These are phyloP conservation scores for Turritopsis dohrnii DNA, from an alignment of 30 jellyfish, hydroid and myxozoan species.

Conservation along the genomic window DNA sequence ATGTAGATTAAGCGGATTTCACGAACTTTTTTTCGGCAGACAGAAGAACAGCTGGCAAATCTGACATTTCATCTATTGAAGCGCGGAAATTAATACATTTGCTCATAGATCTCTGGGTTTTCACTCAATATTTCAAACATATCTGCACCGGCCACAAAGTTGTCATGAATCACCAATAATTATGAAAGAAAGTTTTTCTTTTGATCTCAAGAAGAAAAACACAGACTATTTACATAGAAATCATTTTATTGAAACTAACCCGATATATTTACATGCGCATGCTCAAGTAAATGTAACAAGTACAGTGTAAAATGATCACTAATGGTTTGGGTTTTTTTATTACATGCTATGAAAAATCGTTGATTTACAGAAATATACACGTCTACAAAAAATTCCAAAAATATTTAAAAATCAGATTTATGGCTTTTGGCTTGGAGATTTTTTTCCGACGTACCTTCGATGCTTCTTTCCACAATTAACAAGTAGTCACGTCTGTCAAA, in stretches of 20 bases:
- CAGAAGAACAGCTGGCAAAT: too few relatives aligned
- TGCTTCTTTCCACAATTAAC: background rate
- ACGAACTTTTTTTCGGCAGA: too few relatives aligned
- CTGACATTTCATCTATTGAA: too few relatives aligned
- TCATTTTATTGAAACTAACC: background rate
- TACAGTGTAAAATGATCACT: background rate
- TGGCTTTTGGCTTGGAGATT: background rate
- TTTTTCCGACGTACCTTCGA: background rate
- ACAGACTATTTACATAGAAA: background rate
- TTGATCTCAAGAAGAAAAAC: background rate
- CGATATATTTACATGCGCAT: background rate
- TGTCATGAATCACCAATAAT: background rate
- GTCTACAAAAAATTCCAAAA: slow-evolving; percentile 26
- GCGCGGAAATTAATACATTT: too few relatives aligned
- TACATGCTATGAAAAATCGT: slow-evolving; percentile 13
- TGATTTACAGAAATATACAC: slow-evolving; percentile 32
- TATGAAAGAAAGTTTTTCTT: background rate
- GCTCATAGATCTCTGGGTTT: background rate
- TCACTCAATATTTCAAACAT: background rate
- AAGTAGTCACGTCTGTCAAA: background rate
- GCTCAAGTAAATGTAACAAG: slow-evolving; percentile 12
- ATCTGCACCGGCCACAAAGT: background rate
- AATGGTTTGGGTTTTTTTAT: slow-evolving; percentile 3
- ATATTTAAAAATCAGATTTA: slow-evolving; percentile 21
- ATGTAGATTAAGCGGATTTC: too few relatives aligned